Evolutionary conservation across 2,113 vertebrate genomes (phyloP), one percentile per base, ranked within the genome.

Genomic region (Sylvilagus bachmani): DNA sequence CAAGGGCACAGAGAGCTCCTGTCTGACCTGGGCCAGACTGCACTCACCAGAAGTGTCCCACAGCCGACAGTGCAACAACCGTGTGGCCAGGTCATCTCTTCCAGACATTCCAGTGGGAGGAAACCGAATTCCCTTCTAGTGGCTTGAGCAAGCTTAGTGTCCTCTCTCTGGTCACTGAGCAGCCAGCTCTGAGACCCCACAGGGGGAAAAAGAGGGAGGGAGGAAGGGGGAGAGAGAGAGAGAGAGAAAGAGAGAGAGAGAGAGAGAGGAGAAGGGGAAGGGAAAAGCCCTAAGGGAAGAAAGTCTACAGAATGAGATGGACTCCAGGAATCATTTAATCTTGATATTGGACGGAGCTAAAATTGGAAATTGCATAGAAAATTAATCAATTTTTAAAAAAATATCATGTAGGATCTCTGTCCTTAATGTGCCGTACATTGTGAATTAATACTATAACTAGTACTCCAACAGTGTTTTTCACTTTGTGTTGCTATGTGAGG

Each of bases 211-310:
- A 44, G 44, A 44, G 44, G 6, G 44, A 44, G 44, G 8, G 44
- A 44, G 6, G 8, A 6, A 44, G 44, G 8, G 6, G 8, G 44
- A 44, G 6, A 44, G 44, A 44, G 1, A 44, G 44, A 44, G 38
- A 44, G 38, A 44, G 38, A 44, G 38, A 38, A 3, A 44, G 38
- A 44, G 38, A 44, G 8, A 29, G 8, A 19, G 5, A 22, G n/a
- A 22, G 6, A 24, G 5, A 5, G 12, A n/a, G 19, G n/a, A 2
- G 12, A 4, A 27, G 4, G 3, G 22, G 1, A 11, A 24, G 0
- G 10, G 49, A 62, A 12, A 49, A 12, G 2, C 5, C 12, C 4
- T 5, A 12, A n/a, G 16, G 14, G 31, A 82, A 89, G 21, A 38
- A 64, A 55, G 31, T 31, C 11, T 33, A 17, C 3, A 25, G 36